These are phyloP conservation scores for Dynastes maya DNA, from an alignment of 2,888 invertebrate genomes.

Conservation along the genomic window DNA sequence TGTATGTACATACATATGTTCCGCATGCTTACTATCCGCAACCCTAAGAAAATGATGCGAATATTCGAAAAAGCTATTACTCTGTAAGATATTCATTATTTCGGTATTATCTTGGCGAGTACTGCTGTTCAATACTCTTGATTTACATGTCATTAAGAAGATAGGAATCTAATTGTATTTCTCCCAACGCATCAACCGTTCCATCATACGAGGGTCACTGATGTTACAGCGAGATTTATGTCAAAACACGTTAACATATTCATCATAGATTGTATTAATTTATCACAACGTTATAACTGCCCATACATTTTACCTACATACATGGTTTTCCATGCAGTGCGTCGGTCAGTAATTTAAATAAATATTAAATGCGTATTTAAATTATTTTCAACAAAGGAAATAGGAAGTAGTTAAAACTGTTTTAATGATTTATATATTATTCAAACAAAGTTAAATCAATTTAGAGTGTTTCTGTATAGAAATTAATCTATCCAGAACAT, in stretches of 20 bases:
- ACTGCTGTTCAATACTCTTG: conserved; percentile 46
- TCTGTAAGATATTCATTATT: neutral
- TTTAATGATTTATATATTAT: conserved; percentile 31
- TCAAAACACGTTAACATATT: conserved; percentile 48
- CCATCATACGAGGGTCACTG: conserved; percentile 21
- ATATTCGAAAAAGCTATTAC: neutral
- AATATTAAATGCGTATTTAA: conserved; percentile 8
- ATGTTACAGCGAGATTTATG: conserved; percentile 45
- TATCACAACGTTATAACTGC: conserved; percentile 5
- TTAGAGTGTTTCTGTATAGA: neutral
- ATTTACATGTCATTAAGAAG: conserved; percentile 51
- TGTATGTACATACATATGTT: too few species aligned
- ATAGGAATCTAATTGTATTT: conserved; percentile 51
- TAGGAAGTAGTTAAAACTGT: conserved; percentile 23
- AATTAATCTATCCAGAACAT: neutral
- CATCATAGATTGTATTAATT: conserved; percentile 18
- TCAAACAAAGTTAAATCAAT: conserved; percentile 12
- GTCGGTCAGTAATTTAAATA: conserved; percentile 4
- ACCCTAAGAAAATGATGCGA: neutral
- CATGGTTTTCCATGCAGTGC: neutral
- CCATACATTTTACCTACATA: neutral
- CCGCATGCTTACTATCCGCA: too few species aligned
- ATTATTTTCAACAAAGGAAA: conserved; percentile 10
- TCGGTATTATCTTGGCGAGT: neutral
- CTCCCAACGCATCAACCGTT: conserved; percentile 42